Percentiles rank a stretch among this genome's conserved stretches.
phyloP scores from a whole-genome alignment of 2,888 invertebrate species.

The Protophormia terraenovae region DNA sequence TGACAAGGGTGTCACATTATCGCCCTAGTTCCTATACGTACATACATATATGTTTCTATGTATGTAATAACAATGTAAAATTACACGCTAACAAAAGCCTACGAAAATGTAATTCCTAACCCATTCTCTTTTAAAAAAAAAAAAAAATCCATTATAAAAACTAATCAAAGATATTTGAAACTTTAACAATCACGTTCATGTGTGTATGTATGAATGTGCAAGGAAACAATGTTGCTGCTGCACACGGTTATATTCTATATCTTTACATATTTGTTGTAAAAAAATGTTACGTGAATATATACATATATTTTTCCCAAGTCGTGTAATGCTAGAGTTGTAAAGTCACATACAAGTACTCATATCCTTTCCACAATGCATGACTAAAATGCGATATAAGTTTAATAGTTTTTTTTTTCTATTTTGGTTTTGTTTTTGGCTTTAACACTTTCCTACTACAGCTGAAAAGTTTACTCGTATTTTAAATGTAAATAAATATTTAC shows the following conservation, averaged over 20 bases:
- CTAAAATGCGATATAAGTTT: constrained; percentile 32
- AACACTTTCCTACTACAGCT: neutral
- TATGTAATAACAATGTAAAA: constrained; percentile 7
- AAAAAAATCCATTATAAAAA: constrained; percentile 10
- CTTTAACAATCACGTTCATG: constrained; percentile 10
- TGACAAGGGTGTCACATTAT: neutral
- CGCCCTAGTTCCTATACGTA: neutral
- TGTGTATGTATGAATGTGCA: neutral
- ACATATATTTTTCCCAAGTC: neutral
- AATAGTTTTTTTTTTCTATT: constrained; percentile 10
- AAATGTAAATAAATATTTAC: constrained; percentile 51
- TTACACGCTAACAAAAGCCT: constrained; percentile 7
- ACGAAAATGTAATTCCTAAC: neutral
- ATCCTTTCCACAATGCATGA: constrained; percentile 50
- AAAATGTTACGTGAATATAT: neutral
- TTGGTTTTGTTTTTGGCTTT: neutral
- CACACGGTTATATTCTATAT: neutral
- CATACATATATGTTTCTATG: neutral
- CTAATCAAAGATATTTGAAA: constrained; percentile 47
- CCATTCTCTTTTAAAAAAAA: neutral
- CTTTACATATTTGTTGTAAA: neutral
- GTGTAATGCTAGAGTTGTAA: constrained; percentile 7
- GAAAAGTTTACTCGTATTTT: neutral
- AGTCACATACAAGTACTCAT: constrained; percentile 49
- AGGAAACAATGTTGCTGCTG: constrained; percentile 8